phyloP scores from a whole-genome alignment of 2,113 vertebrate species.

The Ceyx margarethae region DNA sequence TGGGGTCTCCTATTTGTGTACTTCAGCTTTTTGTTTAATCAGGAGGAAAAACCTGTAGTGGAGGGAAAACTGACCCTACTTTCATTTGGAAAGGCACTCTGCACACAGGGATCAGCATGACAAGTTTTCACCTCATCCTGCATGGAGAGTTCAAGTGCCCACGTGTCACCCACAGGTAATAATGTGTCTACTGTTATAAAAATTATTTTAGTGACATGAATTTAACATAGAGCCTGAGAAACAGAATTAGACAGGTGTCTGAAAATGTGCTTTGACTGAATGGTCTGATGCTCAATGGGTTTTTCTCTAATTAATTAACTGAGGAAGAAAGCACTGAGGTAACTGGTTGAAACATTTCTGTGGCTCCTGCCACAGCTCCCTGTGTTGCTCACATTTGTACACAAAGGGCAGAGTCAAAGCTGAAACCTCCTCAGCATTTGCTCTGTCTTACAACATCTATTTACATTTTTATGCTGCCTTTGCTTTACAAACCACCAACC shows the following conservation, averaged over 20 bases:
- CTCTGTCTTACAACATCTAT: not conserved
- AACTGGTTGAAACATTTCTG: not conserved
- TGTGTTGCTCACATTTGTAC: accelerated
- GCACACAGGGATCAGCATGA: not conserved
- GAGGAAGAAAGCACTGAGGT: not conserved
- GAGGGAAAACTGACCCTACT: not conserved
- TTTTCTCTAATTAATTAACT: not conserved
- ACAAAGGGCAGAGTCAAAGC: not conserved
- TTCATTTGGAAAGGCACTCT: not conserved
- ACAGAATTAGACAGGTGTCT: not conserved
- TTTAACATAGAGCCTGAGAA: not conserved
- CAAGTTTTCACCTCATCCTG: not conserved
- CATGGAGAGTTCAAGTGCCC: not conserved
- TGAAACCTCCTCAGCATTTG: not conserved
- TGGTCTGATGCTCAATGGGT: not conserved
- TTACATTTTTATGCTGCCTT: not conserved
- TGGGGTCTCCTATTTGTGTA: not conserved
- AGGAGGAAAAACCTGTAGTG: not conserved
- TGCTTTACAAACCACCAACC: not conserved
- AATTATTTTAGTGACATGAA: not conserved
- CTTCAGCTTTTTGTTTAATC: not conserved
- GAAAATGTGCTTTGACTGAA: not conserved
- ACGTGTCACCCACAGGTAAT: not conserved
- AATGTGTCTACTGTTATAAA: not conserved
- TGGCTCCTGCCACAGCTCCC: not conserved